Conservation (phyloP, 1,140 invertebrate species). For the Calephelis virginiensis region DNA sequence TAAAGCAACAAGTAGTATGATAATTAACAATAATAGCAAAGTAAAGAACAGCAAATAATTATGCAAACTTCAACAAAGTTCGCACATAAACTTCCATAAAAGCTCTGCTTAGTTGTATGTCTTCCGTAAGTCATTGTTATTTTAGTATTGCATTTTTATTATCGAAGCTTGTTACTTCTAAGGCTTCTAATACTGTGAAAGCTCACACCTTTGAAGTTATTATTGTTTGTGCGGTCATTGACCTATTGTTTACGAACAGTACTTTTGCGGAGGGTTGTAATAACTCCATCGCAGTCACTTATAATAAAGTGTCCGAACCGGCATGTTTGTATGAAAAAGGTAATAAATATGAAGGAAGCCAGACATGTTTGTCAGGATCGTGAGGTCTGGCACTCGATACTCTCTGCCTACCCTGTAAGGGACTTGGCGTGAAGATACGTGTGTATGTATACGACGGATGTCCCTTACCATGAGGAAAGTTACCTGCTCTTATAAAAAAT, state of each 20-base stretch:
- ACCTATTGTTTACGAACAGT: too few species aligned
- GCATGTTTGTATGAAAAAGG: too few species aligned
- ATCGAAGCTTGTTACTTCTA: conserved; percentile 1
- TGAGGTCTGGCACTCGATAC: too few species aligned
- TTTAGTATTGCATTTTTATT: conserved; percentile 10
- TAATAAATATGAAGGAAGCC: too few species aligned
- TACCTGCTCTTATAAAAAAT: too few species aligned
- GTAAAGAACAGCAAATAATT: conserved; percentile 32
- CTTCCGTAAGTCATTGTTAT: conserved; percentile 7
- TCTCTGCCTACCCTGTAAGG: too few species aligned
- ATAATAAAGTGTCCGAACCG: too few species aligned
- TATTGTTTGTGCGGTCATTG: neutral
- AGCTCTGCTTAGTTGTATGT: conserved; percentile 28
- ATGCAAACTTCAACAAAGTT: conserved; percentile 32
- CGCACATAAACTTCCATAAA: conserved; percentile 32
- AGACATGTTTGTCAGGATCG: too few species aligned
- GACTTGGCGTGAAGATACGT: too few species aligned
- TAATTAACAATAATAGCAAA: conserved; percentile 32
- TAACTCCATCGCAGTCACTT: neutral
- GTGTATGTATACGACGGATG: too few species aligned
- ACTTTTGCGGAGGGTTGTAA: too few species aligned
- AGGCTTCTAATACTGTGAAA: conserved; percentile 4
- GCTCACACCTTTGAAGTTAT: conserved; percentile 15
- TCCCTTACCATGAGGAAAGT: too few species aligned
- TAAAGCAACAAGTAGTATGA: conserved; percentile 26